phyloP scores from a whole-genome alignment of 2,888 invertebrate genomes.

The Aphidoletes aphidimyza region DNA sequence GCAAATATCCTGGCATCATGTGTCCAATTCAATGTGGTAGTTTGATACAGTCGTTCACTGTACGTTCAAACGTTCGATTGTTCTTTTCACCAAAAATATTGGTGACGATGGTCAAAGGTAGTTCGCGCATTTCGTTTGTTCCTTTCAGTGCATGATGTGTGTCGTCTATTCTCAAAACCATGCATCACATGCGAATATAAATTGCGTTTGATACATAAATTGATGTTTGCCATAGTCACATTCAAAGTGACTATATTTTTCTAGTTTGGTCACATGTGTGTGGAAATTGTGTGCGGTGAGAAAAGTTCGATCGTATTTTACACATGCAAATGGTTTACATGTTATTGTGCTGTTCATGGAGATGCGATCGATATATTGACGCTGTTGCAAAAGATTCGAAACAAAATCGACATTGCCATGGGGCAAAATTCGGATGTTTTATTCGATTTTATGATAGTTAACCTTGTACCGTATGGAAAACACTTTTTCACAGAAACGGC shows the following conservation, averaged over 20 bases:
- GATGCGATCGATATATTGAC: background rate
- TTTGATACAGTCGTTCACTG: no score
- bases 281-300: background rate
- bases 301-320: background rate
- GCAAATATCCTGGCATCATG: background rate
- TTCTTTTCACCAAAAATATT: background rate
- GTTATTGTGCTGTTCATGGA: background rate
- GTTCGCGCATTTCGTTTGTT: background rate
- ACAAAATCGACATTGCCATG: slow-evolving; percentile 22
- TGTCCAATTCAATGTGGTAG: background rate
- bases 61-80: background rate
- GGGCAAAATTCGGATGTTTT: slow-evolving; percentile 4
- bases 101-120: background rate
- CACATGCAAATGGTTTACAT: background rate
- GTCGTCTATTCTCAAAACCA: background rate
- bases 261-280: background rate
- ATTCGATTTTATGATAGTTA: slow-evolving; percentile 9
- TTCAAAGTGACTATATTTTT: background rate
- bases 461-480: background rate
- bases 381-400: background rate
- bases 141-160: background rate
- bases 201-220: background rate
- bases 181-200: background rate
- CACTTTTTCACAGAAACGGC: background rate
- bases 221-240: background rate